These are phyloP conservation scores for Prietella phreatophila DNA, from an alignment of 2,113 vertebrate species.

Conservation along the genomic window DNA sequence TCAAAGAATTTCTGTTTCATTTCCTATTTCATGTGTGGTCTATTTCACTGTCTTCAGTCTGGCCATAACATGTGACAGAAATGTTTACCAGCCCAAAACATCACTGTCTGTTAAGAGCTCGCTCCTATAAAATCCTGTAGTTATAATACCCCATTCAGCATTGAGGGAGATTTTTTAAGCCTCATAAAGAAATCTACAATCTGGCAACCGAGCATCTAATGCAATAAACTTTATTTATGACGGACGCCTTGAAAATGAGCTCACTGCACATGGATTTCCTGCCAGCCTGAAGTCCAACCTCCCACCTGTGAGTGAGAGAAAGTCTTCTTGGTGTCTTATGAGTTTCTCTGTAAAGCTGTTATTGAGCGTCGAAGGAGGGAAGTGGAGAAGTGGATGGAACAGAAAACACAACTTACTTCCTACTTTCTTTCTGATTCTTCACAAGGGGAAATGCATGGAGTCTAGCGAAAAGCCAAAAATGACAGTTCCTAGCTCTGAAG, in stretches of 20 bases:
- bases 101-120: conserved; percentile 8
- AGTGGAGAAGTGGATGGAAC: conserved; percentile 37
- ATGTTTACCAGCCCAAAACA: conserved; percentile 17
- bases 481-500: conserved; percentile 22
- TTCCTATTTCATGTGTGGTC: not conserved
- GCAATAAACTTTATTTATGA: conserved; percentile 34
- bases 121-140: conserved; percentile 10
- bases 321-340: not conserved
- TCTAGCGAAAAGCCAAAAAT: not conserved
- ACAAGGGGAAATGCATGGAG: conserved; percentile 47
- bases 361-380: conserved; percentile 37
- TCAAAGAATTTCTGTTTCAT: not conserved
- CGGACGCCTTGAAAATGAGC: conserved; percentile 38
- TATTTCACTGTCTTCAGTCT: not conserved
- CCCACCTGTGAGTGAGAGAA: conserved; percentile 27
- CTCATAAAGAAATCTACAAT: conserved; percentile 50
- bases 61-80: conserved; percentile 9
- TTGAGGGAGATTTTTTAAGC: conserved; percentile 22
- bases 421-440: conserved; percentile 61
- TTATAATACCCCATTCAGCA: conserved; percentile 28
- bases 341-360: conserved; percentile 46
- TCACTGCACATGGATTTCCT: conserved; percentile 40
- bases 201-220: conserved; percentile 31
- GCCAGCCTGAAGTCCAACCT: conserved; percentile 39
- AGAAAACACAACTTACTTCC: conserved; percentile 31